Conservation (phyloP, 2,797 vertebrate genomes). For the Erethizon dorsatum region DNA sequence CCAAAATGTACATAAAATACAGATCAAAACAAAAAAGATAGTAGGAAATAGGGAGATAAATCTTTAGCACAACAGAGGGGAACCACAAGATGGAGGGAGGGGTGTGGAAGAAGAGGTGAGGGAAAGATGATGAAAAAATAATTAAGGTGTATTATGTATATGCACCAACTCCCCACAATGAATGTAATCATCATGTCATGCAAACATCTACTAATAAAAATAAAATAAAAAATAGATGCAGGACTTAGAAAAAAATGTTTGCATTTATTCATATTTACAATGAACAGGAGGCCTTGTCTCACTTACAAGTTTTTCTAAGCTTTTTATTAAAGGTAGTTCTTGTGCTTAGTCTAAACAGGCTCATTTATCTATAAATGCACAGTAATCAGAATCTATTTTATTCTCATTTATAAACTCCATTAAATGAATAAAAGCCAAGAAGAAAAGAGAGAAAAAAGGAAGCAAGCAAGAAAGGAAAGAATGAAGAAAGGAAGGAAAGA, state of each 20-base stretch:
- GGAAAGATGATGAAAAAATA: not conserved
- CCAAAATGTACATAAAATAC: not conserved
- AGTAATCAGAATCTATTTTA: not conserved
- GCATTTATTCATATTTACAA: slow-evolving; percentile 1
- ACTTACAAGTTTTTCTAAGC: not conserved
- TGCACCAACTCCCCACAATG: not conserved
- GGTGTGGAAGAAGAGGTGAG: not conserved
- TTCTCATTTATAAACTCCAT: not conserved
- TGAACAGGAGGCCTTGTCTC: not conserved
- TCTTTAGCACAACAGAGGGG: not conserved
- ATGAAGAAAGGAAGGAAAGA: not conserved
- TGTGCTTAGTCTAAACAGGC: not conserved
- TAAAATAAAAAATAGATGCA: not conserved
- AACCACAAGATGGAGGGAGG: not conserved
- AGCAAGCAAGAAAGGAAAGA: not conserved
- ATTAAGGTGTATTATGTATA: not conserved
- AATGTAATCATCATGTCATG: not conserved
- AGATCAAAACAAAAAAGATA: not conserved
- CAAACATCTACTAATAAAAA: not conserved
- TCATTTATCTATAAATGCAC: not conserved
- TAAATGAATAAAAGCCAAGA: not conserved
- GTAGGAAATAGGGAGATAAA: not conserved
- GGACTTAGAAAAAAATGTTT: slow-evolving; percentile 33
- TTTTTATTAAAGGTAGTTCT: slow-evolving; percentile 18
- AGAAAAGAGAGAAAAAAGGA: not conserved